A percentile compares a stretch with the other conserved stretches of the same genome.
These are phyloP conservation scores for Sebastiscus albofasciatus DNA, from an alignment of 2,797 vertebrate genomes.

Conservation along the genomic window DNA sequence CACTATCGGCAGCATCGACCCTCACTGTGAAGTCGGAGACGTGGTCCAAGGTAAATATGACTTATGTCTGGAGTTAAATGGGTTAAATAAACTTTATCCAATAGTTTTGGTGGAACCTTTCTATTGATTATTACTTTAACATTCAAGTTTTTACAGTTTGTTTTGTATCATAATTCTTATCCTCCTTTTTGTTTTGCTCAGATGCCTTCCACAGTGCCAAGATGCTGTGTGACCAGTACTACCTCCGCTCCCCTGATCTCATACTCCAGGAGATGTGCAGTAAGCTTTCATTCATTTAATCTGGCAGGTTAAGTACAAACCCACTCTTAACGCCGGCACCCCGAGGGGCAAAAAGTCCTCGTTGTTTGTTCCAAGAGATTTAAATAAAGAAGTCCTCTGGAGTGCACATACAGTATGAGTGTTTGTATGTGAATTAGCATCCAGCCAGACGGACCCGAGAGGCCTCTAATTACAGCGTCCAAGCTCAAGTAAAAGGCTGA, in stretches of 20 bases:
- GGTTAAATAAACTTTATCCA: background rate
- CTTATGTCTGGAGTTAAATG: background rate
- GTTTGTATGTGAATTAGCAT: constrained; percentile 8
- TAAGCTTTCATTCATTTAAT: constrained; percentile 71
- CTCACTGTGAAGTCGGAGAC: constrained; percentile 87
- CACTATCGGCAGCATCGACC: constrained; percentile 94
- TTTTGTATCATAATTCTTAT: background rate
- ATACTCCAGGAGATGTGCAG: constrained; percentile 88
- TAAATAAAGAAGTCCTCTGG: background rate
- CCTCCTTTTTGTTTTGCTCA: constrained; percentile 42
- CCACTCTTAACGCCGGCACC: background rate
- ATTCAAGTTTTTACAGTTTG: background rate
- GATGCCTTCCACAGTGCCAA: constrained; percentile 94
- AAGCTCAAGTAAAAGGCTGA: constrained; percentile 45
- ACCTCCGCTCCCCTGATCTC: constrained; percentile 90
- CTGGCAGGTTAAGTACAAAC: background rate
- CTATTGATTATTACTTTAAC: background rate
- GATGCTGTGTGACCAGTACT: constrained; percentile 95
- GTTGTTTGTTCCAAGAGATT: background rate
- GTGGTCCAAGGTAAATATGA: constrained; percentile 88
- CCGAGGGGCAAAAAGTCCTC: background rate
- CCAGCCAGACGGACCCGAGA: constrained; percentile 49
- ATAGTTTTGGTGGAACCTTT: background rate
- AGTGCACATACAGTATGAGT: constrained; percentile 12
- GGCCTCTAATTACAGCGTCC: constrained; percentile 54